Evolutionary conservation across 2,797 vertebrate species (phyloP), one percentile per base, ranked within the genome.

Genomic region (Pangasius krempfi): DNA sequence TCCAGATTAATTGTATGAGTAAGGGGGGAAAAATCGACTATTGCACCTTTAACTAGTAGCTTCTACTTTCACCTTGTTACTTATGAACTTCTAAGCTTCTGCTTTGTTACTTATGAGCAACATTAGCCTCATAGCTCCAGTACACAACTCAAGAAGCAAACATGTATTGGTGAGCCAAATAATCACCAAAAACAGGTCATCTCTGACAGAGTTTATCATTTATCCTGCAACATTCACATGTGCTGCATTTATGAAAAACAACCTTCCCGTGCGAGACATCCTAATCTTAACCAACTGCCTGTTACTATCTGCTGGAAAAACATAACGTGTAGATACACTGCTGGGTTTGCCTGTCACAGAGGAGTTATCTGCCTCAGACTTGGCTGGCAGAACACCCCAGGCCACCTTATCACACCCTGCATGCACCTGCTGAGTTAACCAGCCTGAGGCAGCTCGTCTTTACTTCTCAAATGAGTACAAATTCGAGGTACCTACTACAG

Each of bases 341-440:
- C 52, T 20, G 62, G 10, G 56, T 73, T 54, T 20, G 13, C 89
- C 87, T 47, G 60, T 47, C 47, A n/a, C 14, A 27, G 73, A 64
- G 37, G 40, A 27, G 47, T 89, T 91, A 91, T 91, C 90, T 87
- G 54, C 60, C 27, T 33, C 40, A 12, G 73, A 37, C 50, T 66
- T 44, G 81, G 68, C 27, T 62, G 54, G 33, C 47, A 62, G 87
- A 54, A 82, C 84, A 30, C 47, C 27, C n/a, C 37, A 47, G 80
- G n/a, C 7, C 37, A 2, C 56, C 58, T 83, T 30, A 83, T 83
- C 80, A 83, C 25, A 44, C 60, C 58, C 80, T 58, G 47, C 75
- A 52, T 78, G 27, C 73, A 76, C 84, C 60, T 72, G 52, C 66
- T 27, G 64, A 50, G 50, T 37, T 7, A 8, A 81, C 37, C 6